These are phyloP conservation scores for Arremon brunneinucha DNA, from an alignment of 2,797 vertebrate genomes.

Conservation along the genomic window DNA sequence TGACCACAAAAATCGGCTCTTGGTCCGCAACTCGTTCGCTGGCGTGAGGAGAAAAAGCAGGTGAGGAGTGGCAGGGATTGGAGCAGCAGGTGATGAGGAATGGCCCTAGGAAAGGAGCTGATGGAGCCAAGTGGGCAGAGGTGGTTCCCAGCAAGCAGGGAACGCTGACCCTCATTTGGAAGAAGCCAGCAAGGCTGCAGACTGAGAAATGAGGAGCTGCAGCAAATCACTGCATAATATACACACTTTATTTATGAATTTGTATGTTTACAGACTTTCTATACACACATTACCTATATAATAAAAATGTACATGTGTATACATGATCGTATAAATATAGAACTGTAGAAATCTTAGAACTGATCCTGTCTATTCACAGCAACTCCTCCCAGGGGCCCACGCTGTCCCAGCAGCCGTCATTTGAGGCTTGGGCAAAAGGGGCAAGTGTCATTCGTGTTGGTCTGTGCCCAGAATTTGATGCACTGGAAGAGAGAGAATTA, in stretches of 20 bases:
- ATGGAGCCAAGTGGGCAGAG: background rate
- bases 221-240: conserved; percentile 75
- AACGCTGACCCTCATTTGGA: rapidly evolving
- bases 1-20: background rate
- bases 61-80: rapidly evolving
- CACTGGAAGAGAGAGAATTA: conserved; percentile 78
- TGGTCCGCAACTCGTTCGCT: background rate
- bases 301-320: conserved; percentile 84
- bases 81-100: rapidly evolving
- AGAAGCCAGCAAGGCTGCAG: background rate
- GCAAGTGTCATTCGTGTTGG: conserved; percentile 88
- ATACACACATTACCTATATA: conserved; percentile 80
- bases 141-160: background rate
- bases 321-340: conserved; percentile 80
- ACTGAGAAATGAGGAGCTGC: background rate
- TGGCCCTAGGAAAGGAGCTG: background rate
- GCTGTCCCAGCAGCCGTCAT: conserved; percentile 49
- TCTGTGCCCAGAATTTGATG: conserved; percentile 89
- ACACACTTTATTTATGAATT: conserved; percentile 79
- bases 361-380: conserved; percentile 72
- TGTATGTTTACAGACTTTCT: conserved; percentile 77
- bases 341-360: conserved; percentile 75
- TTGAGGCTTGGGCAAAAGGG: conserved; percentile 88
- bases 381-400: background rate
- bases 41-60: rapidly evolving